These are phyloP conservation scores for Thinocorus orbignyianus DNA, from an alignment of 2,113 vertebrate species.

Conservation along the genomic window DNA sequence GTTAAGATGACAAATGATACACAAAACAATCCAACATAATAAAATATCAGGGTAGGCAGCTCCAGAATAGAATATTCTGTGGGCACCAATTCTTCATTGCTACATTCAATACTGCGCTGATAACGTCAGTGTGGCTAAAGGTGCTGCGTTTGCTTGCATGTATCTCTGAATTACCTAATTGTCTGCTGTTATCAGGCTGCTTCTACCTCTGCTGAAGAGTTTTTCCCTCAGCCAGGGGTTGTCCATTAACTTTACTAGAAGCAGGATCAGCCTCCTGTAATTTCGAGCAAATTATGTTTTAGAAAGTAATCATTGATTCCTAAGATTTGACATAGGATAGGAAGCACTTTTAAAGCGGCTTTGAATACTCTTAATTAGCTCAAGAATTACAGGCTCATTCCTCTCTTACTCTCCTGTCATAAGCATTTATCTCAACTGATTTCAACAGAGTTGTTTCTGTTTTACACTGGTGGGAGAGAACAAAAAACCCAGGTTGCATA, in stretches of 20 bases:
- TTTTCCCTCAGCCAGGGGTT: background rate
- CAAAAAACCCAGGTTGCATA: background rate
- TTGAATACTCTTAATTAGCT: constrained; percentile 51
- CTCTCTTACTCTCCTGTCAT: background rate
- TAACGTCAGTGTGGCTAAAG: background rate
- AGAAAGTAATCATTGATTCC: background rate
- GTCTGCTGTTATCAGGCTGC: background rate
- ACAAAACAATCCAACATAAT: background rate
- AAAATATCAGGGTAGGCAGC: background rate
- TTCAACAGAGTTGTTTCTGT: constrained; percentile 5
- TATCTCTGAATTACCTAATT: constrained; percentile 9
- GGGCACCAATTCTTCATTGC: background rate
- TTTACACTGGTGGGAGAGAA: background rate
- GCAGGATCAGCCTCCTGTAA: background rate
- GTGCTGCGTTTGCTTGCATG: background rate
- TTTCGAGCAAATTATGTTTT: constrained; percentile 13
- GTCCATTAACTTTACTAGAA: background rate
- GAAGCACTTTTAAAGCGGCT: background rate
- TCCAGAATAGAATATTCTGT: background rate
- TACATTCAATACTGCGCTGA: background rate
- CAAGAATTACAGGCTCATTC: background rate
- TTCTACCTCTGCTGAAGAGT: background rate
- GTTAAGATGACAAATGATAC: background rate
- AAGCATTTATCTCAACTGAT: background rate
- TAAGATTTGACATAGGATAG: background rate